Evolutionary conservation across 2,888 invertebrate genomes (phyloP), one percentile per base, ranked within the genome.

Genomic region (Polylopha cassiicola): DNA sequence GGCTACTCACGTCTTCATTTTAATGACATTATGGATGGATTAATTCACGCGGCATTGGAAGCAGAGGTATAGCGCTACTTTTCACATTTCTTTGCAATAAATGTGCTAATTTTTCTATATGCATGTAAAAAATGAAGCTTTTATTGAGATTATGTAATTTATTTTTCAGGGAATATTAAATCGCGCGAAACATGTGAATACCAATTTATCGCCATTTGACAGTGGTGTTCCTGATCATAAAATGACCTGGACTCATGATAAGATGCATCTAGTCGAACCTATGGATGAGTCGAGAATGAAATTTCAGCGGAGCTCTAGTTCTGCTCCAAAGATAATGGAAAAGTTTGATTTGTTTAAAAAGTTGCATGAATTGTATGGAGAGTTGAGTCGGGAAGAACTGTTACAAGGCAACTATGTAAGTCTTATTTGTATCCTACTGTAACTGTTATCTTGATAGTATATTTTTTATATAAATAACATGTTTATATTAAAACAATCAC

Each of bases 21-120:
- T 76, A 79, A 81, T 82, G 76, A 80, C 84, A 85, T 73, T 84
- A 85, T 85, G 84, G 85, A 85, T 85, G 84, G 84, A 80, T 84
- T 85, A 84, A 82, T 84, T 82, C 84, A 85, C 82, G 82, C 85
- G 80, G 84, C 85, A 85, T 78, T 82, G 78, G 85, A 85, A 79
- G 85, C 85, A 73, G 82, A 85, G 85, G 85, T 80, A 76, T 67
- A 72, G 68, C 55, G 53, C 56, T 70, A 64, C 66, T 71, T 73
- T 73, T 65, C 61, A 63, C 47, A 47, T 53, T 63, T 58, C 51
- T 59, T 51, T 53, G 41, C 55, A 50, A 55, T 49, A 45, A 51
- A 44, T 17, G 38, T 31, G 50, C 45, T 33, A 37, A 30, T 44
- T 18, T 43, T 39, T 47, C 45, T 32, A 39, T 41, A 26, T 34